Evolutionary conservation across 2,888 invertebrate genomes (phyloP).

Genomic region (Agrochola macilenta): DNA sequence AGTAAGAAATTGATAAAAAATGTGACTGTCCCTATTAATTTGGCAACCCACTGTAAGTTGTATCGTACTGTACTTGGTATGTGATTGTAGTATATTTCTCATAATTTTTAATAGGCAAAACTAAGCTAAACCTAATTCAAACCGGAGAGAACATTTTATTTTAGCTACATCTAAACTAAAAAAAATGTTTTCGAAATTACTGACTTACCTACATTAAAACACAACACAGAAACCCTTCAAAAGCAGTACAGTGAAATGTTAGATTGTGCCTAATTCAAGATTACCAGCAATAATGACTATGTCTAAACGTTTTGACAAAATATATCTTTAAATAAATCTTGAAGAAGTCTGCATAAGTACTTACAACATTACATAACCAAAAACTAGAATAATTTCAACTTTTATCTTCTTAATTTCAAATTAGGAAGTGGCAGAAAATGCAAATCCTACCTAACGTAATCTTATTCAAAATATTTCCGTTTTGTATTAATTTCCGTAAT

Average conservation of each 20-base stretch:
- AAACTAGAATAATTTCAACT: neutral
- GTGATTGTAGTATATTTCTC: too few relatives aligned
- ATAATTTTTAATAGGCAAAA: neutral
- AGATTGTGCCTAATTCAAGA: neutral
- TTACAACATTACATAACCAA: neutral
- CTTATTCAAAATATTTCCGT: neutral
- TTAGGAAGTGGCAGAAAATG: conserved; percentile 8
- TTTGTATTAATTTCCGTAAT: neutral
- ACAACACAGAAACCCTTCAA: neutral
- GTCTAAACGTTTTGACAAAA: too few relatives aligned
- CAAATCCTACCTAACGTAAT: neutral
- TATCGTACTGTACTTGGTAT: too few relatives aligned
- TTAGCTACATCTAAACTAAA: too few relatives aligned
- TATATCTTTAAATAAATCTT: neutral
- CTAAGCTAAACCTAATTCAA: neutral
- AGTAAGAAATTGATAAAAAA: too few relatives aligned
- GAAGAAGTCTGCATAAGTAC: neutral
- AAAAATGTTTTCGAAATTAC: neutral
- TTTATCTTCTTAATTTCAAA: neutral
- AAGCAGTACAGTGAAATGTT: neutral
- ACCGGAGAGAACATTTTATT: too few relatives aligned
- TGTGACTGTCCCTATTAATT: too few relatives aligned
- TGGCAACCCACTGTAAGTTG: too few relatives aligned
- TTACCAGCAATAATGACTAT: neutral
- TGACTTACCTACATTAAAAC: neutral